These are phyloP conservation scores for Folsomia candida DNA, from an alignment of 2,888 invertebrate species.

Conservation along the genomic window DNA sequence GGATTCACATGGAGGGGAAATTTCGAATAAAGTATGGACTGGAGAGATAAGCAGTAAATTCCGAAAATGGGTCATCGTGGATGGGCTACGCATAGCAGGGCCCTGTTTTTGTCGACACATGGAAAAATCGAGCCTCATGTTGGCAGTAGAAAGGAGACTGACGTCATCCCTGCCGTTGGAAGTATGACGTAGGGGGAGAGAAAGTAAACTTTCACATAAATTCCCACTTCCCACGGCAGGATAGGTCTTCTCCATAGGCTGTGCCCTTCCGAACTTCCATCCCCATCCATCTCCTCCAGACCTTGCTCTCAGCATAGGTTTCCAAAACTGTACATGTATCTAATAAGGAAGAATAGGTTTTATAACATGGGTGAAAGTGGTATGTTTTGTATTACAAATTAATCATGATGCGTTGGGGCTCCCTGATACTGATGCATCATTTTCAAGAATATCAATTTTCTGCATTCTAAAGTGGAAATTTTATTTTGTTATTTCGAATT, in stretches of 20 bases:
- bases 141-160: neutral
- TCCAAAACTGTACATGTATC: too few species aligned
- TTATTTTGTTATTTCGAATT: neutral
- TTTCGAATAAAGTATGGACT: too few species aligned
- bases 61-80: neutral
- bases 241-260: neutral
- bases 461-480: neutral
- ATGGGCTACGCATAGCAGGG: neutral
- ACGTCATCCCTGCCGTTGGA: conserved; percentile 12
- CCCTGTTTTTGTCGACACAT: neutral
- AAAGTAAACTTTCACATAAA: conserved; percentile 43
- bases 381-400: too few species aligned
- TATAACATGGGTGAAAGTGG: too few species aligned
- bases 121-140: neutral
- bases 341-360: too few species aligned
- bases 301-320: too few species aligned
- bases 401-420: too few species aligned
- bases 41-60: neutral
- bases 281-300: too few species aligned
- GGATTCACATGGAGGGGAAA: too few species aligned
- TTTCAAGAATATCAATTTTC: too few species aligned
- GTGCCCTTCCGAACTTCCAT: neutral
- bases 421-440: too few species aligned
- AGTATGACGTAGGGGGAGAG: conserved; percentile 33
- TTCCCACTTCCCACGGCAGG: too few species aligned